Percentiles rank a stretch among this genome's conserved stretches.
These are phyloP conservation scores for Dermochelys coriacea DNA, from an alignment of 2,797 vertebrate genomes.

Conservation along the genomic window DNA sequence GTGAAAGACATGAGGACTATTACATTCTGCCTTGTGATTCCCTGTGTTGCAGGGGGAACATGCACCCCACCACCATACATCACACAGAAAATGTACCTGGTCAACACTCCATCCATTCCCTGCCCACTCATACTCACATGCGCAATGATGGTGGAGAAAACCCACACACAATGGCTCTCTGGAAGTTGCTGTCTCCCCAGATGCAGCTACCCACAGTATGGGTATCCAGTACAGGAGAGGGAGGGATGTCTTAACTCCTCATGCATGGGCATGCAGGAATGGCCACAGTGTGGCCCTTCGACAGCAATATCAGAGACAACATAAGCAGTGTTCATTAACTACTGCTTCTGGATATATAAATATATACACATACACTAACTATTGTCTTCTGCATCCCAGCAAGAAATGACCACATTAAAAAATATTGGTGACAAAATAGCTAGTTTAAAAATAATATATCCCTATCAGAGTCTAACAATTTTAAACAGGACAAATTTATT, in stretches of 20 bases:
- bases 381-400: neutral
- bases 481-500: neutral
- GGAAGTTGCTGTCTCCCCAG: neutral
- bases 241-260: neutral
- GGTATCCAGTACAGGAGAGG: neutral
- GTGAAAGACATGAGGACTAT: neutral
- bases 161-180: neutral
- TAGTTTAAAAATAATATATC: neutral
- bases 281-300: constrained; percentile 17
- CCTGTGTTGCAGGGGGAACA: neutral
- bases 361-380: neutral
- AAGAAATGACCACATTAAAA: neutral
- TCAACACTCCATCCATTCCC: neutral
- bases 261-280: neutral
- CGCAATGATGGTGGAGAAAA: neutral
- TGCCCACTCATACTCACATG: neutral
- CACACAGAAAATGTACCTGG: neutral
- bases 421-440: too few species aligned
- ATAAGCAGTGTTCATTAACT: neutral
- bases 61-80: neutral
- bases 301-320: constrained; percentile 61
- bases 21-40: neutral
- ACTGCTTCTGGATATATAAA: neutral
- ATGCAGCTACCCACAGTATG: neutral
- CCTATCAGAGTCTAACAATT: neutral